These are phyloP conservation scores for Gymnopithys bicolor DNA, from an alignment of 2,797 vertebrate species.

Conservation along the genomic window DNA sequence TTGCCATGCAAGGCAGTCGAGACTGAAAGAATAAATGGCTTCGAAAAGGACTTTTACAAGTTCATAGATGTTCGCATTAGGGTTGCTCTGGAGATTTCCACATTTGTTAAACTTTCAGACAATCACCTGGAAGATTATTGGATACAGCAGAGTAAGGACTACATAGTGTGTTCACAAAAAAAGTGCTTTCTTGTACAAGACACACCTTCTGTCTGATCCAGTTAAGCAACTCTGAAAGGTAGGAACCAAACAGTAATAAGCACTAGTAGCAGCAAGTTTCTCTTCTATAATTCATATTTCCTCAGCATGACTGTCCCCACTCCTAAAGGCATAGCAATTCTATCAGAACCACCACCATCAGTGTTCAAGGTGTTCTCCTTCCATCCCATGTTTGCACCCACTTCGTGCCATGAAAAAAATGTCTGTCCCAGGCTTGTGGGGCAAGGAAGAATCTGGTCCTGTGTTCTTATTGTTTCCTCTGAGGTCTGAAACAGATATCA, in stretches of 20 bases:
- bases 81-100: not conserved
- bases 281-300: not conserved
- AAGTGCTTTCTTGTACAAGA: not conserved
- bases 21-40: not conserved
- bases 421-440: not conserved
- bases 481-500: not conserved
- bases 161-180: not conserved
- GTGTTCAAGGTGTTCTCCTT: not conserved
- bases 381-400: not conserved
- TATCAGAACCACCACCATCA: not conserved
- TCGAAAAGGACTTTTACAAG: not conserved
- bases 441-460: not conserved
- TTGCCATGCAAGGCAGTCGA: rapidly evolving
- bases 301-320: not conserved
- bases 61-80: not conserved
- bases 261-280: not conserved
- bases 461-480: not conserved
- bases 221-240: not conserved
- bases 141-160: not conserved
- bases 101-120: not conserved
- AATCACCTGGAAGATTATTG: not conserved
- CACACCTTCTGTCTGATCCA: not conserved
- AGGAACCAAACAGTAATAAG: not conserved
- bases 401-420: not conserved
- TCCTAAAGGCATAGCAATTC: not conserved